phyloP scores from a whole-genome alignment of 2,888 invertebrate genomes.

The Tiliacea citrago region DNA sequence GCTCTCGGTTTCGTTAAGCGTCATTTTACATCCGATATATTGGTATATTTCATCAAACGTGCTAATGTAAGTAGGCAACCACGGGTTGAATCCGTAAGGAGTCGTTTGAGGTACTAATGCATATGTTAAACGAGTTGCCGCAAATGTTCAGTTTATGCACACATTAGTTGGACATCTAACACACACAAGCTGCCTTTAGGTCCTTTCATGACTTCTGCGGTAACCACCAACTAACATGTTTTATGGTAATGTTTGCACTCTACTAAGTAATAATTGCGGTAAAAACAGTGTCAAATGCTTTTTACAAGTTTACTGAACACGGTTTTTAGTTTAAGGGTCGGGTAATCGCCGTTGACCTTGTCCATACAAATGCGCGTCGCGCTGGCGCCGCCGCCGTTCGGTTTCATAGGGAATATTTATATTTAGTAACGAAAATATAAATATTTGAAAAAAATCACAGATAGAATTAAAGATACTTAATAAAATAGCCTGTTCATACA shows the following conservation, averaged over 20 bases:
- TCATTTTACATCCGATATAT: no score
- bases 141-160: conserved; percentile 49
- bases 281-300: conserved; percentile 51
- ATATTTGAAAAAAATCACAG: no score
- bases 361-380: no score
- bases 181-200: conserved; percentile 29
- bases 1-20: no score
- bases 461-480: no score
- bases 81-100: conserved; percentile 38
- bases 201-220: conserved; percentile 32
- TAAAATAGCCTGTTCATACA: no score
- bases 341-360: no score
- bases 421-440: no score
- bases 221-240: conserved; percentile 48
- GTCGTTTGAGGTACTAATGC: conserved; percentile 53
- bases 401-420: no score
- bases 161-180: conserved; percentile 40
- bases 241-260: conserved; percentile 57
- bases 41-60: conserved; percentile 17
- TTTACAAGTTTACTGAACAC: conserved; percentile 51
- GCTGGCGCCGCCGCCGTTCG: no score
- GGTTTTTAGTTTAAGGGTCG: conserved; percentile 51
- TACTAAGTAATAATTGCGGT: conserved; percentile 53
- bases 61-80: conserved; percentile 27
- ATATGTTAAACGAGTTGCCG: conserved; percentile 51